phyloP scores from a whole-genome alignment of 2,888 invertebrate genomes.

The Ligdia adustata region DNA sequence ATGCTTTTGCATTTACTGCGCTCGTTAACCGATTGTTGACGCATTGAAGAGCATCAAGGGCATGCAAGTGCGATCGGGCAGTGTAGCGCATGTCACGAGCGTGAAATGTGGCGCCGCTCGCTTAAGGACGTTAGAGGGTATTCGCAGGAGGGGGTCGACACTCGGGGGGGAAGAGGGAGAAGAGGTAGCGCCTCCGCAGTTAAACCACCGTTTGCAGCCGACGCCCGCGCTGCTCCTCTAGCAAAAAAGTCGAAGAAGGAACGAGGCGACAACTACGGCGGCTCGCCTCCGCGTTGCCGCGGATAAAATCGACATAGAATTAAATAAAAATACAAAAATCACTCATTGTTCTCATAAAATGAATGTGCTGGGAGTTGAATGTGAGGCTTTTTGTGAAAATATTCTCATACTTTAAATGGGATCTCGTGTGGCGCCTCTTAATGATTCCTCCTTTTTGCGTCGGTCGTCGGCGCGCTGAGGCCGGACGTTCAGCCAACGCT shows the following conservation, averaged over 20 bases:
- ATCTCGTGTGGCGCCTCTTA: conserved; percentile 84
- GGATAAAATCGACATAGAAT: conserved; percentile 84
- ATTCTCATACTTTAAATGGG: conserved; percentile 84
- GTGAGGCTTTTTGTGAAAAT: conserved; percentile 83
- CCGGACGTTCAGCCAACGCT: conserved; percentile 64
- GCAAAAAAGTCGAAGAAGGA: conserved; percentile 79
- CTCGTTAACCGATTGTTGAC: conserved; percentile 49
- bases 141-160: conserved; percentile 34
- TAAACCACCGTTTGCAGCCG: conserved; percentile 68
- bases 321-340: conserved; percentile 84
- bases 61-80: conserved; percentile 45
- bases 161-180: conserved; percentile 39
- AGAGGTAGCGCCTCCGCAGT: conserved; percentile 61
- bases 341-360: conserved; percentile 84
- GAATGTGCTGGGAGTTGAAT: conserved; percentile 83
- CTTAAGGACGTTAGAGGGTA: conserved; percentile 40
- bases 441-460: conserved; percentile 81
- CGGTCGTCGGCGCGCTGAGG: conserved; percentile 67
- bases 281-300: conserved; percentile 73
- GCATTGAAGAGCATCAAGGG: conserved; percentile 47
- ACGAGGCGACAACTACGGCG: conserved; percentile 77
- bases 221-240: conserved; percentile 69
- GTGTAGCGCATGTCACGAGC: conserved; percentile 49
- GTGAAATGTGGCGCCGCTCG: conserved; percentile 70
- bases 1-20: conserved; percentile 43